Evolutionary conservation across 2,797 vertebrate species (phyloP), one percentile per base, ranked within the genome.

Genomic region (Taeniopygia guttata): DNA sequence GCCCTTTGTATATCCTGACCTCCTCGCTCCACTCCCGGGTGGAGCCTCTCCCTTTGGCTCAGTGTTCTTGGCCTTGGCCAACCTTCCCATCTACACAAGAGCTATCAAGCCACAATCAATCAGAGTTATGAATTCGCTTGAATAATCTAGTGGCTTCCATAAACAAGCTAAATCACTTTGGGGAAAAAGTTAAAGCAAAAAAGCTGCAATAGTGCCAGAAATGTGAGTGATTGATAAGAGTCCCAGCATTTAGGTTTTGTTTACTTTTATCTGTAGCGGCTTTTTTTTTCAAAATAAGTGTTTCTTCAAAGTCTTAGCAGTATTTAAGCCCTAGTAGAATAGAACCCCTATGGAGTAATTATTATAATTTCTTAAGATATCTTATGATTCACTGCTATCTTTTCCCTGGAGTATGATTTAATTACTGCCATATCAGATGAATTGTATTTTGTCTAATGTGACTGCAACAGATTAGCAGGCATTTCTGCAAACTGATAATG

Each of bases 401-500:
- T 83, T 96, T 92, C 82, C 89, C 89, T 3, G 5, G 91, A 95
- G 94, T 93, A 87, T 91, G 92, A 96, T 93, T 97, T 97, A 97
- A 97, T 97, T 97, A 95, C 87, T 94, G 87, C 56, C 67, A 23
- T 79, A 91, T 90, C 87, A 0, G 26, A 91, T 87, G 74, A 89
- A 73, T 92, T 96, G 94, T 93, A 62, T 94, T 95, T 97, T 90
- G 86, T 89, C 86, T 93, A 93, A 96, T 78, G 52, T 52, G 58
- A 81, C 87, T 91, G 63, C 38, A 92, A 49, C 19, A 95, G 94
- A 91, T 95, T 93, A 95, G 77, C 81, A 82, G 85, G 80, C 80
- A 58, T 74, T 92, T 69, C 92, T 79, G 86, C 79, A 78, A 95
- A 73, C 52, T 90, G 93, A 78, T 96, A 95, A 96, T 94, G 89